phyloP scores from a whole-genome alignment of 2,797 vertebrate species.

The Hozukius guyotensis region DNA sequence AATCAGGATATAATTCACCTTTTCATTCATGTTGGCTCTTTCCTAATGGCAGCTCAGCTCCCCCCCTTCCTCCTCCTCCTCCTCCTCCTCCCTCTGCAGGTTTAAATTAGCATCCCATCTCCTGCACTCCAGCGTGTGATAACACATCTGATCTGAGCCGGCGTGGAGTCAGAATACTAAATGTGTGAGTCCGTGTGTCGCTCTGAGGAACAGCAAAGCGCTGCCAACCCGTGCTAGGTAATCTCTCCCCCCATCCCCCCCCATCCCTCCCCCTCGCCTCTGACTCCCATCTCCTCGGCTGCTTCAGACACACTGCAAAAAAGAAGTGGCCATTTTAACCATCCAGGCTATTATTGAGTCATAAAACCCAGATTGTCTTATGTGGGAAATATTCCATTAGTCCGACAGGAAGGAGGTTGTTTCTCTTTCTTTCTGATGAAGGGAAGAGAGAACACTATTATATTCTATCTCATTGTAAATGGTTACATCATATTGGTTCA shows the following conservation, averaged over 20 bases:
- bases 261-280: not conserved
- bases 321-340: slow-evolving; percentile 23
- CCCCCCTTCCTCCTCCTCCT: not conserved
- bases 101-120: slow-evolving; percentile 83
- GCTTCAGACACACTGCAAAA: slow-evolving; percentile 26
- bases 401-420: not conserved
- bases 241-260: slow-evolving; percentile 11
- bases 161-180: slow-evolving; percentile 78
- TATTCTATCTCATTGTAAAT: not conserved
- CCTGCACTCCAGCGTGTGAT: slow-evolving; percentile 74
- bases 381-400: not conserved
- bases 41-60: slow-evolving; percentile 56
- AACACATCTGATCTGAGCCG: slow-evolving; percentile 78
- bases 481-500: not conserved
- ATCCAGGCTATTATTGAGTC: slow-evolving; percentile 28
- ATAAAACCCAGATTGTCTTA: slow-evolving; percentile 15
- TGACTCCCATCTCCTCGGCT: slow-evolving; percentile 22
- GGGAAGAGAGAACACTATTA: not conserved
- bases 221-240: slow-evolving; percentile 40
- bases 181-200: slow-evolving; percentile 53
- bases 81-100: slow-evolving; percentile 56
- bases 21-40: slow-evolving; percentile 59
- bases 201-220: slow-evolving; percentile 51
- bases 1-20: not conserved
- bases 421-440: not conserved